Evolutionary conservation across 35 echinoderm and acorn worm genomes (phyloP).

Genomic region (Patiria miniata): DNA sequence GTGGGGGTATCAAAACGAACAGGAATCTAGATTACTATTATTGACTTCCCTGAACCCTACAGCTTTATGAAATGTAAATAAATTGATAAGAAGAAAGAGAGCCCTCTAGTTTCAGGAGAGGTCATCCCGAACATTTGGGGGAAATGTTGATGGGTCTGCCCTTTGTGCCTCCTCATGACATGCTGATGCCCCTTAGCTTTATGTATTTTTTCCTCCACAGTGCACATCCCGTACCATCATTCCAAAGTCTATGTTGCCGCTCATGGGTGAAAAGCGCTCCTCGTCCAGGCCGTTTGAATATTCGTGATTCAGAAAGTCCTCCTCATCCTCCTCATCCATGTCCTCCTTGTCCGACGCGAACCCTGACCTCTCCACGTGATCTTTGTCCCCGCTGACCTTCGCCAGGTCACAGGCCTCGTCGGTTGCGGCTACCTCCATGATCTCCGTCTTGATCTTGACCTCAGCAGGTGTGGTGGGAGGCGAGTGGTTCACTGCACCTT

Average conservation of each 20-base stretch:
- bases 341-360: neutral
- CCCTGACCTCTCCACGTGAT: neutral
- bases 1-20: too few relatives aligned
- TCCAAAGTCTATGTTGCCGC: neutral
- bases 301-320: conserved; percentile 11
- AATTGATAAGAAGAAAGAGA: too few relatives aligned
- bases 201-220: too few relatives aligned
- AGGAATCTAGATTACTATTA: too few relatives aligned
- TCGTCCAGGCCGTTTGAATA: neutral
- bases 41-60: too few relatives aligned
- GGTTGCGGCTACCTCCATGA: neutral
- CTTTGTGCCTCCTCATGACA: too few relatives aligned
- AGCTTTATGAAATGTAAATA: too few relatives aligned
- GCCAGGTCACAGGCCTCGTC: neutral
- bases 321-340: neutral
- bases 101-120: too few relatives aligned
- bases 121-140: too few relatives aligned
- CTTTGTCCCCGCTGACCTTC: neutral
- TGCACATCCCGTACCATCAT: neutral
- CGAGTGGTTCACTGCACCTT: too few relatives aligned
- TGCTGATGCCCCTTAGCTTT: too few relatives aligned
- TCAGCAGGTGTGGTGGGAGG: neutral
- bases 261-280: conserved; percentile 1
- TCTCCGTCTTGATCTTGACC: neutral
- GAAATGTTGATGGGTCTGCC: too few relatives aligned